phyloP scores from a whole-genome alignment of 2,113 vertebrate genomes.

The Sceloporus tristichus region DNA sequence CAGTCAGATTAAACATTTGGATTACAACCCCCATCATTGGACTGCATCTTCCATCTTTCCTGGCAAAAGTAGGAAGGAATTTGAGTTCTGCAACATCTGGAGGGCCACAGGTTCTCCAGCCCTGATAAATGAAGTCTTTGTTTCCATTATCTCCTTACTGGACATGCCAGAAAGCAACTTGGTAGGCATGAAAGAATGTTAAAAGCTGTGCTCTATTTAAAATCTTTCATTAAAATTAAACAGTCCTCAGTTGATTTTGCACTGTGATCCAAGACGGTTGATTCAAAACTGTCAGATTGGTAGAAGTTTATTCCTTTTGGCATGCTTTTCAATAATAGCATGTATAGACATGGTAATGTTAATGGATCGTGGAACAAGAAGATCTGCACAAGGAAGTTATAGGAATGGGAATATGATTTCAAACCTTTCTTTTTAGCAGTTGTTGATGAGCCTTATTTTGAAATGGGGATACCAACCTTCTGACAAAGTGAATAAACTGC shows the following conservation, averaged over 20 bases:
- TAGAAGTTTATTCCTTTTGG: neutral
- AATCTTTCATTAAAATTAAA: neutral
- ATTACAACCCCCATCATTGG: too few relatives aligned
- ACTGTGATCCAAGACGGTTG: neutral
- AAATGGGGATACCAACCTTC: constrained; percentile 40
- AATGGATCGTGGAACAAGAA: constrained; percentile 35
- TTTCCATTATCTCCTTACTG: neutral
- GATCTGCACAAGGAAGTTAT: constrained; percentile 1
- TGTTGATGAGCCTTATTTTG: constrained; percentile 30
- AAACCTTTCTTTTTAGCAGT: neutral
- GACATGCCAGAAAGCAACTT: constrained; percentile 30
- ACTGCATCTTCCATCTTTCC: too few relatives aligned
- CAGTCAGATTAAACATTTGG: neutral
- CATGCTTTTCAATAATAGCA: constrained; percentile 42
- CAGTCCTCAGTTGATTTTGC: neutral
- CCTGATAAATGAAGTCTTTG: constrained; percentile 27
- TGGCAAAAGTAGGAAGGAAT: neutral
- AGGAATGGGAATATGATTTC: constrained; percentile 15
- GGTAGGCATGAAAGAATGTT: neutral
- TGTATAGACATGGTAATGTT: constrained; percentile 28
- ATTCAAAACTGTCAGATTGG: neutral
- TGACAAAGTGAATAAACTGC: constrained; percentile 36
- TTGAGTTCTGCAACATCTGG: neutral
- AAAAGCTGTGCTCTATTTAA: neutral
- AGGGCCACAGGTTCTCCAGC: neutral